Evolutionary conservation across 2,888 invertebrate genomes (phyloP), one percentile per base, ranked within the genome.

Genomic region (Dynastes tityus): DNA sequence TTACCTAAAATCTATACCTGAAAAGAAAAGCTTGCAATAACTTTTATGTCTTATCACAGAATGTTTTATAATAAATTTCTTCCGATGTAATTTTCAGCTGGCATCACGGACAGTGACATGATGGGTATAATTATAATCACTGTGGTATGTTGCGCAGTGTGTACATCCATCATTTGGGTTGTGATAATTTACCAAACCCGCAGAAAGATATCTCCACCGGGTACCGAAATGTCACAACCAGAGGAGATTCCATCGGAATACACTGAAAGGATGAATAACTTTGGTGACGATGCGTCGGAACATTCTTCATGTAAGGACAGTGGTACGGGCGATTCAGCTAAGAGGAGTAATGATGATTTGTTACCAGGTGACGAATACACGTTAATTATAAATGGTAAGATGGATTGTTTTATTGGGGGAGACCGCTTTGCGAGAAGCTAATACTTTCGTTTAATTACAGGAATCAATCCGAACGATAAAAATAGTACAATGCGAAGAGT

Each of bases 81-180:
- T 9, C 8, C 11, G 45, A 45, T 45, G 11, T 45, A 11, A 45
- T 45, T 45, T 61, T 61, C 22, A 84, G 84, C 80, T 71, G 79
- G 81, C 85, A 87, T 90, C 1, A 89, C 91, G 78, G 93, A 94
- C 85, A 94, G 95, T 85, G 95, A 95, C 83, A 95, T 95, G 89
- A 92, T 95, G 79, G 96, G 97, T 76, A 94, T 97, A 81, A 95
- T 97, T 83, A 93, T 97, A 85, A 96, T 98, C 83, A 96, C 96
- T 2, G 95, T 96, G 0, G 96, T 97, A 58, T 96, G 96, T 88
- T 96, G 97, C 89, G 95, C 97, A 75, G 95, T 98, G 16, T 94
- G 95, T n/a, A 97, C 97, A 6, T 96, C 97, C 0, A 91, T 96
- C 16, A 93, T 97, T 75, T 97, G 97, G 97, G 96, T 97, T 70